Base-by-base conservation (phyloP, 2,888 invertebrate genomes). In the Lycocerus yunnanus region DNA sequence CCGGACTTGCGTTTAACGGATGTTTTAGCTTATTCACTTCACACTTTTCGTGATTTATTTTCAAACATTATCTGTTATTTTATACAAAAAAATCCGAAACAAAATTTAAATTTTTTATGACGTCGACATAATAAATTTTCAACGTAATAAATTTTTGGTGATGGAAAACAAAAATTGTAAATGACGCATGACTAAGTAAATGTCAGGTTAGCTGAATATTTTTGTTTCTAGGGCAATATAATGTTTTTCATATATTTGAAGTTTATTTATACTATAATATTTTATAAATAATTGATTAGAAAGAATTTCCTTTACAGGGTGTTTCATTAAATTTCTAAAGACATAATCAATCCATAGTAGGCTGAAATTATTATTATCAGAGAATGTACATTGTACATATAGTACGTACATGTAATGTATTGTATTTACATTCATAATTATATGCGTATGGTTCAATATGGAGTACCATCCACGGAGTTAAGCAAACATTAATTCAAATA, bases 151-250 rank as follows among this genome's bases (percentile, higher is more conserved):
- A 78, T 72, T 61, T 58, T 67, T 71, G 75, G 80, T 81, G 78
- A 78, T 43, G 69, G 68, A 65, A 76, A 80, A 81, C 78, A 77
- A 80, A 78, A 79, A 82, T 82, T 80, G 79, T 70, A 71, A 74
- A 71, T 73, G 80, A 80, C 79, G 78, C 77, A 76, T 74, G 60
- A 58, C 63, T 65, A 75, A 73, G 73, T 73, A 70, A 69, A 69
- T 69, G 69, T 73, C 65, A 43, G 43, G n/a, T 43, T 43, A 6
- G 43, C 43, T 43, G 43, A 43, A 43, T 43, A 43, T 43, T 43
- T 43, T 43, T 43, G 43, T 43, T n/a, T 43, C 13, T n/a, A 13
- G n/a, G n/a, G 43, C 43, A 43, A 43, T 43, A 43, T 43, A n/a
- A 43, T n/a, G n/a, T 43, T 43, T 43, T 43, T 43, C n/a, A 43